Evolutionary conservation across 2,113 vertebrate genomes (phyloP).

Genomic region (Esox niger): DNA sequence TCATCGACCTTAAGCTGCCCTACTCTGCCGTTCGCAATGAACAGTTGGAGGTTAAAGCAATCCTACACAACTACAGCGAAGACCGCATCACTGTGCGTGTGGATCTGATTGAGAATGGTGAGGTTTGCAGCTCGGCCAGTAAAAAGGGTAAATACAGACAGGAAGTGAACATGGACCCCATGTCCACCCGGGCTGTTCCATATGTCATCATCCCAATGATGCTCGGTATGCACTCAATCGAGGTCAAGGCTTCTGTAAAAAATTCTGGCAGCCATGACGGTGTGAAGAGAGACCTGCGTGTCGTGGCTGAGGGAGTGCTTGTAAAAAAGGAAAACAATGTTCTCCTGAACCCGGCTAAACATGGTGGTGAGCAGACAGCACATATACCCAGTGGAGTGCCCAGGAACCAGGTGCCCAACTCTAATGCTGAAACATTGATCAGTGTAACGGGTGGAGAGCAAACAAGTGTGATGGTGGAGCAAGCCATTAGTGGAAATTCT

Average conservation of each 20-base stretch:
- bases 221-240: slow-evolving; percentile 64
- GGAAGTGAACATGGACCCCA: slow-evolving; percentile 33
- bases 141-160: slow-evolving; percentile 54
- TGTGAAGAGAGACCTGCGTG: slow-evolving; percentile 76
- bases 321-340: slow-evolving; percentile 47
- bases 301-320: slow-evolving; percentile 83
- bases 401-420: slow-evolving; percentile 44
- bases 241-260: slow-evolving; percentile 79
- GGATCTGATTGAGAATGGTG: slow-evolving; percentile 70
- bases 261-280: slow-evolving; percentile 64
- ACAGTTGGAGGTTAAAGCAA: slow-evolving; percentile 70
- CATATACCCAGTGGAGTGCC: slow-evolving; percentile 46
- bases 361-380: slow-evolving; percentile 55
- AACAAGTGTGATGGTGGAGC: slow-evolving; percentile 37
- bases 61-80: slow-evolving; percentile 65
- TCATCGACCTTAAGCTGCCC: slow-evolving; percentile 77
- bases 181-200: slow-evolving; percentile 65
- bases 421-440: slow-evolving; percentile 58
- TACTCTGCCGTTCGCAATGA: slow-evolving; percentile 71
- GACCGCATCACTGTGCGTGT: slow-evolving; percentile 62
- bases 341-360: slow-evolving; percentile 62
- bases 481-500: slow-evolving; percentile 49
- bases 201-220: slow-evolving; percentile 81
- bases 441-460: slow-evolving; percentile 66
- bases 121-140: slow-evolving; percentile 82